These are phyloP conservation scores for Takifugu flavidus DNA, from an alignment of 2,113 vertebrate genomes.

Conservation along the genomic window DNA sequence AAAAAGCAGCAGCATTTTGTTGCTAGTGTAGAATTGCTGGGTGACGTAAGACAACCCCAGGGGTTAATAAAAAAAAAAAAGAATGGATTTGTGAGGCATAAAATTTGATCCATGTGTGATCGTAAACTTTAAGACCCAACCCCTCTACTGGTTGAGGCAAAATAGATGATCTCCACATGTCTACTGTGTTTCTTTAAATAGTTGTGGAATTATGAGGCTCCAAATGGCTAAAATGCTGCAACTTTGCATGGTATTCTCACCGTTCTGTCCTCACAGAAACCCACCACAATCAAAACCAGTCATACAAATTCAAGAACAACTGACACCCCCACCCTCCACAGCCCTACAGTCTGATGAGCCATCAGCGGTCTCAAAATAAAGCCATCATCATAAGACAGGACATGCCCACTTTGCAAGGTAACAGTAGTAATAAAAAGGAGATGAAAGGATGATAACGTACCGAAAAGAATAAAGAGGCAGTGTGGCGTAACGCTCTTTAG, in stretches of 20 bases:
- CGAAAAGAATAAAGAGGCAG: conserved; percentile 99
- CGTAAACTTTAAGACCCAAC: conserved; percentile 11
- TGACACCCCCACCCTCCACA: conserved; percentile 54
- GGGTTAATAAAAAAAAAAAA: conserved; percentile 1
- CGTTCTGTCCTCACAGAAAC: conserved; percentile 57
- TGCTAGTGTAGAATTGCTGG: neutral
- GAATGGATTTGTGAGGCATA: conserved; percentile 22
- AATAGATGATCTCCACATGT: conserved; percentile 38
- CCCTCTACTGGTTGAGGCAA: neutral
- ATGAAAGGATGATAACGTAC: conserved; percentile 98
- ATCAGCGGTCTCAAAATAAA: conserved; percentile 62
- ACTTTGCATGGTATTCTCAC: conserved; percentile 48
- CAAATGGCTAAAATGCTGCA: conserved; percentile 64
- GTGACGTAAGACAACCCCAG: conserved; percentile 6
- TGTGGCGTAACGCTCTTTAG: conserved; percentile 99
- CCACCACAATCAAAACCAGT: conserved; percentile 70
- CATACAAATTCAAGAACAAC: conserved; percentile 51
- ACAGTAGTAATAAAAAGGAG: conserved; percentile 85
- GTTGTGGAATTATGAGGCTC: too few relatives aligned
- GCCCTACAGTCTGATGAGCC: conserved; percentile 58
- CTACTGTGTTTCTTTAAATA: neutral
- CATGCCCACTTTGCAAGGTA: conserved; percentile 74
- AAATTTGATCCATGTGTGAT: conserved; percentile 18
- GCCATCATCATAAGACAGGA: conserved; percentile 70
- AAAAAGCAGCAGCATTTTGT: conserved; percentile 69